Percentiles rank a stretch among this genome's conserved stretches.
phyloP scores from a whole-genome alignment of 1,140 invertebrate genomes.

The Rhopalosiphum maidis region DNA sequence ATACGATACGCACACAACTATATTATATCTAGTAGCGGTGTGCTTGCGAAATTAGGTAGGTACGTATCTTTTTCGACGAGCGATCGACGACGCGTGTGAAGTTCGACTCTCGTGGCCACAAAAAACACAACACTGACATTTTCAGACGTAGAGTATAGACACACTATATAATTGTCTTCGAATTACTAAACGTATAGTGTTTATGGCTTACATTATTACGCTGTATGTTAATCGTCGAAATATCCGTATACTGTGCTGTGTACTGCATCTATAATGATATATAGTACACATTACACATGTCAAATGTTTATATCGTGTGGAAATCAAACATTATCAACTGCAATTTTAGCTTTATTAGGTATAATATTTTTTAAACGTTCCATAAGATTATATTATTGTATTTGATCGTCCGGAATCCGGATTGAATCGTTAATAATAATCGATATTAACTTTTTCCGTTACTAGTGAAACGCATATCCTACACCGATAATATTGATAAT shows the following conservation, averaged over 20 bases:
- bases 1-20: neutral
- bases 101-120: neutral
- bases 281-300: neutral
- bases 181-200: neutral
- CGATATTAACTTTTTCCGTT: neutral
- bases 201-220: neutral
- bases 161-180: neutral
- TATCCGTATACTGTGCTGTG: too few relatives aligned
- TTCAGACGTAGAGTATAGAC: neutral
- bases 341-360: neutral
- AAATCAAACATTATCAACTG: neutral
- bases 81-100: neutral
- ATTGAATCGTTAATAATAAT: neutral
- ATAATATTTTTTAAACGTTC: neutral
- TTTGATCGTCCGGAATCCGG: neutral
- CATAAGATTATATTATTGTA: neutral
- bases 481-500: neutral
- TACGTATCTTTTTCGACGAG: neutral
- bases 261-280: neutral
- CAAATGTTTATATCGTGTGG: neutral
- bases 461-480: neutral
- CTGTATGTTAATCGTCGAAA: neutral
- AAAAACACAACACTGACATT: neutral
- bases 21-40: neutral
- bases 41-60: neutral